Evolutionary conservation across 2,888 invertebrate species (phyloP).

Genomic region (Amblyteles armatorius): DNA sequence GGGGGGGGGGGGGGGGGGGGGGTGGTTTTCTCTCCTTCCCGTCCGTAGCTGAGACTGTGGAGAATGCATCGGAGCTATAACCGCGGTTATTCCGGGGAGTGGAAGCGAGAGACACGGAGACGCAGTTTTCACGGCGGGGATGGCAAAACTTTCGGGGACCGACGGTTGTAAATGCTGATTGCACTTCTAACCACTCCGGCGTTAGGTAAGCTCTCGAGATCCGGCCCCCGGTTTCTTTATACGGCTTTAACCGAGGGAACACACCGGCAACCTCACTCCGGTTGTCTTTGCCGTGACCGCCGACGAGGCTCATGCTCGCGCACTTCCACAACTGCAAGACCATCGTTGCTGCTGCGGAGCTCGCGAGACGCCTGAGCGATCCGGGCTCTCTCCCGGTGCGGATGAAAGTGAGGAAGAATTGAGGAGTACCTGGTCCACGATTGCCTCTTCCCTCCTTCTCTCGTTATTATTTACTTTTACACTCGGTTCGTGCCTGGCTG

Average conservation of each 20-base stretch:
- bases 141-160: conserved; percentile 76
- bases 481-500: conserved; percentile 24
- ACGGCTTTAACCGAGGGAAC: conserved; percentile 55
- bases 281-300: conserved; percentile 24
- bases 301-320: not conserved
- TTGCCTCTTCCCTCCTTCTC: conserved; percentile 35
- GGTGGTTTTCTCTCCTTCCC: conserved; percentile 42
- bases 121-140: conserved; percentile 58
- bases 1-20: conserved; percentile 40
- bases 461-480: conserved; percentile 57
- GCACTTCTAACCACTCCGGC: conserved; percentile 76
- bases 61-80: conserved; percentile 24
- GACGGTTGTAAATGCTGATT: conserved; percentile 80
- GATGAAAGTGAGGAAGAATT: not conserved
- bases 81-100: conserved; percentile 6
- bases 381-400: conserved; percentile 36
- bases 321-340: conserved; percentile 23
- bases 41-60: conserved; percentile 12
- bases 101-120: conserved; percentile 6
- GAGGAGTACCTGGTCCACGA: conserved; percentile 20
- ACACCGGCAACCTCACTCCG: conserved; percentile 12
- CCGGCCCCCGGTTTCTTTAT: conserved; percentile 67
- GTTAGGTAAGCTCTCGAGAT: conserved; percentile 62
- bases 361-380: conserved; percentile 9
- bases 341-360: not conserved